These are phyloP conservation scores for Syngnathus acus DNA, from an alignment of 2,797 vertebrate genomes.

Conservation along the genomic window DNA sequence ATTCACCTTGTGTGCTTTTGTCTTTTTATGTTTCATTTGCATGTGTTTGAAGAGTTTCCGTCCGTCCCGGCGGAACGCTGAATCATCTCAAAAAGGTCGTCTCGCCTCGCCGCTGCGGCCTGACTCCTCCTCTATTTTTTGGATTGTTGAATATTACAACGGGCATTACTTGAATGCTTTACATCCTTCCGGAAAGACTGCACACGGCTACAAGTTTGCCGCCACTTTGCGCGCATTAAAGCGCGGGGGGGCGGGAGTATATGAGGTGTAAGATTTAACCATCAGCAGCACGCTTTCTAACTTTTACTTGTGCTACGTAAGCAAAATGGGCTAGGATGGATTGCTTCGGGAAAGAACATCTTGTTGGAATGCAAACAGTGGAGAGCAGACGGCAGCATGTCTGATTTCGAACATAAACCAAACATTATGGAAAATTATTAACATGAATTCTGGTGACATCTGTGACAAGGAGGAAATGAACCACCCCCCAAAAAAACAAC, in stretches of 20 bases:
- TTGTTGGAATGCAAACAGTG: conserved; percentile 25
- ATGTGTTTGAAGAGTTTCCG: conserved; percentile 6
- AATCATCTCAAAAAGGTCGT: background rate
- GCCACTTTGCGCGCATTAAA: conserved; percentile 42
- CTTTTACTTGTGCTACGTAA: conserved; percentile 35
- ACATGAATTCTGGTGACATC: background rate
- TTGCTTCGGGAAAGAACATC: background rate
- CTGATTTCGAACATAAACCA: background rate
- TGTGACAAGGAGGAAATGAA: no score
- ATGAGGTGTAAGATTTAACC: conserved; percentile 49
- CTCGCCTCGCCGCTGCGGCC: conserved; percentile 2
- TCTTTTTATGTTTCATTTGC: conserved; percentile 12
- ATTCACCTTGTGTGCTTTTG: conserved; percentile 6
- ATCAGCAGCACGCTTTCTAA: conserved; percentile 20
- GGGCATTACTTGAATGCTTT: conserved; percentile 22
- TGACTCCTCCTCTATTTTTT: conserved; percentile 11
- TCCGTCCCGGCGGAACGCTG: conserved; percentile 6
- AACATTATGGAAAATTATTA: no score
- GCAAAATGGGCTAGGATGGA: conserved; percentile 1
- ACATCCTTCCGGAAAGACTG: conserved; percentile 28
- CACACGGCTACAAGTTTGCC: conserved; percentile 33
- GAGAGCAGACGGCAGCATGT: conserved; percentile 15
- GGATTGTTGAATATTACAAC: conserved; percentile 31
- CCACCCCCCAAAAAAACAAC: no score
- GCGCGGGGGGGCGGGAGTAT: conserved; percentile 26